Evolutionary conservation across 2,113 vertebrate genomes (phyloP), one percentile per base, ranked within the genome.

Genomic region (Chloroceryle aenea): DNA sequence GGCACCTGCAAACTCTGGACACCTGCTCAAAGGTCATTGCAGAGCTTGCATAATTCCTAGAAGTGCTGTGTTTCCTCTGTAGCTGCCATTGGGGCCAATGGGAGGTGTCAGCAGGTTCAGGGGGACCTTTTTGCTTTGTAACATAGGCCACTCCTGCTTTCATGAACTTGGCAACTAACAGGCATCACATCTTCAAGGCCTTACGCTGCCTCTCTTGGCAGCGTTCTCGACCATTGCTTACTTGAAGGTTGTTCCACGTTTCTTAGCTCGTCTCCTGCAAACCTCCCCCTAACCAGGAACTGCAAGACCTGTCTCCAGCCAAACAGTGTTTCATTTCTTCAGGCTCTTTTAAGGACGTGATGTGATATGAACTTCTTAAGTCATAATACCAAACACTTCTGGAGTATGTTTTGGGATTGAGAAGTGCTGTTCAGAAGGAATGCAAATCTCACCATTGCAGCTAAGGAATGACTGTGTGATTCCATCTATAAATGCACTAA

Each of bases 191-290:
- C 71, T 91, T 61, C 66, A 40, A 6, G 56, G 76, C 85, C 80
- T 81, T 8, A 0, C 80, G 80, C 88, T 93, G 73, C 66, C 45
- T 91, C 66, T 74, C 76, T 77, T 89, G 80, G 85, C 80, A 89
- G 48, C 5, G 0, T 21, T 82, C 71, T 85, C 3, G 0, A 27
- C 53, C 71, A 25, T 29, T 9, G 0, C n/a, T 38, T 36, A 30
- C 66, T 48, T 50, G 68, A 56, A 75, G 55, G 32, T 48, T 80
- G 62, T 62, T 50, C 61, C 45, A 7, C 0, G 0, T n/a, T 64
- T 71, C 79, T 43, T 63, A 76, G 79, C 25, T 58, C 53, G 56
- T 40, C 76, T 89, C 34, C 66, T 29, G 30, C 55, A 38, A 25
- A 67, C 18, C 50, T 69, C 38, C 18, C 48, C 73, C 8, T 9